phyloP scores from a whole-genome alignment of 2,888 invertebrate species.

The Tenodera sinensis region DNA sequence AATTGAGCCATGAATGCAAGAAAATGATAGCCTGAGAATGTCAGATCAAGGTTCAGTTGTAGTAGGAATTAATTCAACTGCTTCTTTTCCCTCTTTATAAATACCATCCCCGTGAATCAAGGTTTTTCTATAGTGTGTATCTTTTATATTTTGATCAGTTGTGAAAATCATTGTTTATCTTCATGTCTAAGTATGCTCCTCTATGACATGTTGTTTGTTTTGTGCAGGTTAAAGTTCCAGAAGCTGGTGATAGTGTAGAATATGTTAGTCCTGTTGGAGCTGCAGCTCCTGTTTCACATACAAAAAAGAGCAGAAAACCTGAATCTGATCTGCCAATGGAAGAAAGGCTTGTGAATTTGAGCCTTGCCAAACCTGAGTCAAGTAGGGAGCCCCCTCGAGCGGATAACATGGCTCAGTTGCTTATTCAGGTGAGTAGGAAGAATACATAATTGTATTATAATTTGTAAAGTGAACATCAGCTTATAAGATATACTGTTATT shows the following conservation, averaged over 20 bases:
- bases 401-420: conserved; percentile 73
- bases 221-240: conserved; percentile 41
- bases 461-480: no score
- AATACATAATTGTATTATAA: no score
- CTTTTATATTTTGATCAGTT: no score
- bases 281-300: conserved; percentile 35
- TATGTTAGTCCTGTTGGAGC: conserved; percentile 41
- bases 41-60: no score
- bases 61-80: no score
- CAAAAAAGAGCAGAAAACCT: conserved; percentile 43
- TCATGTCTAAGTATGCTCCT: background rate
- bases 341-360: conserved; percentile 74
- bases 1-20: no score
- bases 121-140: no score
- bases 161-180: no score
- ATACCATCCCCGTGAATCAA: no score
- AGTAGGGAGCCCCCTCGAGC: conserved; percentile 51
- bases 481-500: no score
- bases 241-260: conserved; percentile 48
- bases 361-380: conserved; percentile 54
- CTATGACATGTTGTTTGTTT: background rate
- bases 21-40: no score
- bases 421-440: conserved; percentile 54
- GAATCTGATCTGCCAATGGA: conserved; percentile 72
- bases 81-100: no score